These are phyloP conservation scores for Pseudopipra pipra DNA, from an alignment of 2,113 vertebrate species.

Conservation along the genomic window DNA sequence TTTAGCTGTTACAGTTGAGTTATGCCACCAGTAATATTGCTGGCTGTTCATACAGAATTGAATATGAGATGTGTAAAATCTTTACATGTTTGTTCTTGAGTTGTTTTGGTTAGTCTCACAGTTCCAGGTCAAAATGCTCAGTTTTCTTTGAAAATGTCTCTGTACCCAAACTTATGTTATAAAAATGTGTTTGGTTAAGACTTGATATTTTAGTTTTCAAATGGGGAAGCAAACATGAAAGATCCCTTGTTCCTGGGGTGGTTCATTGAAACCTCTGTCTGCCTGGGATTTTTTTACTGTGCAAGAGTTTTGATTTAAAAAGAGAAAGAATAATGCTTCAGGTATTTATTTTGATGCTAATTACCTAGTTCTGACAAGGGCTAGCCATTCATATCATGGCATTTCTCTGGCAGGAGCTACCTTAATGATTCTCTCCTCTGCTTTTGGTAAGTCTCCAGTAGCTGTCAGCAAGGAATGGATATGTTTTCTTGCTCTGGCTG, in stretches of 20 bases:
- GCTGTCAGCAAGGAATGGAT: not conserved
- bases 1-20: not conserved
- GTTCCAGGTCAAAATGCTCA: not conserved
- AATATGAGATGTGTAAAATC: not conserved
- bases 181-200: not conserved
- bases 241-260: not conserved
- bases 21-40: not conserved
- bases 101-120: not conserved
- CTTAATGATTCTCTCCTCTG: not conserved
- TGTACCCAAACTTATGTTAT: not conserved
- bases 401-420: not conserved
- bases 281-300: not conserved
- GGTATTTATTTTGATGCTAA: not conserved
- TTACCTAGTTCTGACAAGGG: not conserved
- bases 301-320: not conserved
- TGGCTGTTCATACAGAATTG: not conserved
- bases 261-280: not conserved
- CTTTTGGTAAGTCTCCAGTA: not conserved
- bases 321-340: not conserved
- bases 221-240: not conserved
- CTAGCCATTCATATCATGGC: not conserved
- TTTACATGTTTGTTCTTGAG: not conserved
- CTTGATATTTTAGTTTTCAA: not conserved
- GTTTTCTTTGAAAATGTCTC: not conserved
- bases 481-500: not conserved